Percentiles rank a stretch among this genome's conserved stretches.
Evolutionary conservation across 2,888 invertebrate species (phyloP).

Genomic region (Altica lythri): DNA sequence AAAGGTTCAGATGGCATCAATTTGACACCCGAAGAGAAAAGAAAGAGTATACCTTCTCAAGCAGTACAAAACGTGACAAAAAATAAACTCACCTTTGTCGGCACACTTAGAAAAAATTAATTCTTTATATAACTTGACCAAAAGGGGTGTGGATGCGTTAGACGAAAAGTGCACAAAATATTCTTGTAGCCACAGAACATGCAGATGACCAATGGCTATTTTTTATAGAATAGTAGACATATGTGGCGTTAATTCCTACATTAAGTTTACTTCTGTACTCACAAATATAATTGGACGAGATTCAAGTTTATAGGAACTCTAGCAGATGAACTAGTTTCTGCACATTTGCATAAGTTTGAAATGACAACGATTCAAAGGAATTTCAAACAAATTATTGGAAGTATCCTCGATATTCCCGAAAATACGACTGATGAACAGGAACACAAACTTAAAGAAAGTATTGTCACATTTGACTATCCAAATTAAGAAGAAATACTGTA

Average conservation of each 20-base stretch:
- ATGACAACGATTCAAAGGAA: conserved; percentile 8
- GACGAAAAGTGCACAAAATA: conserved; percentile 8
- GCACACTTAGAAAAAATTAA: conserved; percentile 1
- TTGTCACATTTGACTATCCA: neutral
- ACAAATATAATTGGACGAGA: neutral
- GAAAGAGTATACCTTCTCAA: neutral
- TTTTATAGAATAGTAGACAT: conserved; percentile 8
- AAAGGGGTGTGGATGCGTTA: neutral
- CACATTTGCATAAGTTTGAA: conserved; percentile 6
- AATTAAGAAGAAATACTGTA: neutral
- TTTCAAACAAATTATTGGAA: conserved; percentile 2
- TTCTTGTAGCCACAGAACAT: conserved; percentile 1
- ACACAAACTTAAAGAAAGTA: no score
- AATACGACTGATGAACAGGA: neutral
- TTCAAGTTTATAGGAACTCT: conserved; percentile 5
- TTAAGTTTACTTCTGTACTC: conserved; percentile 1
- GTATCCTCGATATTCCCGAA: no score
- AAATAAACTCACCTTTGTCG: neutral
- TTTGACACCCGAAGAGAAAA: neutral
- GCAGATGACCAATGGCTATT: conserved; percentile 7
- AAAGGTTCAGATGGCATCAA: neutral
- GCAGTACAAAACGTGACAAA: conserved; percentile 1
- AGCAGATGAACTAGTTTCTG: conserved; percentile 6
- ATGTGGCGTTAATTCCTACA: neutral
- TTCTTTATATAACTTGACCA: conserved; percentile 1